Evolutionary conservation across 2,797 vertebrate genomes (phyloP).

Genomic region (Semotilus atromaculatus): DNA sequence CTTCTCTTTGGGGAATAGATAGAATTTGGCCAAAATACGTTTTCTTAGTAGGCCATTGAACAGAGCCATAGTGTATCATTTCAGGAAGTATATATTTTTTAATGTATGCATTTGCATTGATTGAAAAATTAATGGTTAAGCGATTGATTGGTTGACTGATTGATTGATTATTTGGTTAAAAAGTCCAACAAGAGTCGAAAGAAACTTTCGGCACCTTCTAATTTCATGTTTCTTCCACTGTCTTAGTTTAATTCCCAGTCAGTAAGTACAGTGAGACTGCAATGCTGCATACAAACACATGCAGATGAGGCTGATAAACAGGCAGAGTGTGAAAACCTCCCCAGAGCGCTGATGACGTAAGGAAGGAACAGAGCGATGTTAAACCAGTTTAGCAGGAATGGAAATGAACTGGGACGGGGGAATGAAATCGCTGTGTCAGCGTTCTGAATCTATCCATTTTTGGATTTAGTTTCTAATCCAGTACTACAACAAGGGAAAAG

Average conservation of each 20-base stretch:
- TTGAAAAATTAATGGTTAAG: background rate
- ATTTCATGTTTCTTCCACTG: background rate
- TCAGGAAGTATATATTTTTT: background rate
- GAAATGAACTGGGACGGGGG: slow-evolving; percentile 50
- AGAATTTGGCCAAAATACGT: background rate
- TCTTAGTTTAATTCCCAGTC: slow-evolving; percentile 8
- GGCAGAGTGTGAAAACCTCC: background rate
- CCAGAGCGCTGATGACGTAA: background rate
- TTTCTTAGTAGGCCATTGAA: background rate
- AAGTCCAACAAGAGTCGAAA: background rate
- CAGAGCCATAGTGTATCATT: background rate
- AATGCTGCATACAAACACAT: background rate
- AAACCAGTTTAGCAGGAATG: slow-evolving; percentile 68
- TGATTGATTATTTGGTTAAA: slow-evolving; percentile 8
- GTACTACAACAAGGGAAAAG: background rate
- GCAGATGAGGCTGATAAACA: slow-evolving; percentile 13
- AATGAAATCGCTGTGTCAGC: slow-evolving; percentile 63
- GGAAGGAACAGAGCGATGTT: slow-evolving; percentile 14
- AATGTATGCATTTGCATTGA: background rate
- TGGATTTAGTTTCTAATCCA: slow-evolving; percentile 11
- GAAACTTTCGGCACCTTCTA: background rate
- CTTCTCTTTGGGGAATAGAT: background rate
- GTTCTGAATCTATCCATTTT: slow-evolving; percentile 14
- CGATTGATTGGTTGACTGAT: background rate
- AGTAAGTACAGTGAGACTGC: background rate